Base-by-base conservation (phyloP, 2,113 vertebrate genomes). In the Corvus moneduloides region DNA sequence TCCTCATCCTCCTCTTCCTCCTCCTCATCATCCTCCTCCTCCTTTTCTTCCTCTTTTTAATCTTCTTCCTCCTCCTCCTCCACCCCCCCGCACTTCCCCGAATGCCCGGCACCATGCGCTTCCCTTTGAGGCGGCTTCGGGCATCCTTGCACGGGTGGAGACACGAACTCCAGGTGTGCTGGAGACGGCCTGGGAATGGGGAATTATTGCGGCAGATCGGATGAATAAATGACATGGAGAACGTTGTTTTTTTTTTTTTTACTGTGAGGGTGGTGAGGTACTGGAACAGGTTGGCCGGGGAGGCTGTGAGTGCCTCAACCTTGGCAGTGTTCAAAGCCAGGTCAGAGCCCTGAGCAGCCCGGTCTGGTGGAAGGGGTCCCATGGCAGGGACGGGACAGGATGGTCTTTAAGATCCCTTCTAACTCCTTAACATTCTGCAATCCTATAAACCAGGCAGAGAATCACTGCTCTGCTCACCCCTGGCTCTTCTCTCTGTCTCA, bases 331-430 rank as follows among this genome's bases (percentile, higher is more conserved):
- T 67, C 18, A 21, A 39, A 52, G 32, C 4, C 44, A 51, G 49
- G 21, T 6, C 10, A 15, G 26, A 14, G 49, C 39, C 9, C 33
- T 48, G 49, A 55, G 24, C 41, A 56, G 44, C 32, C 27, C 14
- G 37, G 21, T 3, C 8, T 14, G 16, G 19, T 51, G 51, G 27
- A 19, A 81, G 33, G 6, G 61, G 39, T 32, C 39, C 52, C 39
- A 6, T 7, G 55, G 39, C 39, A 68, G 11, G 19, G 39, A 0
- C 35, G 71, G 71, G 26, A 9, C 0, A 1, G 30, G 32, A 49
- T 41, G 24, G 10, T 41, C 17, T 54, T 55, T 35, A 27, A 41
- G 14, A 18, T 55, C 35, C 17, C 30, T 55, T 62, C 62, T n/a
- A 62, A 41, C 6, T 16, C 54, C 10, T 48, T 18, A 41, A 32